phyloP scores from a whole-genome alignment of 2,113 vertebrate species.

The Verasper variegatus region DNA sequence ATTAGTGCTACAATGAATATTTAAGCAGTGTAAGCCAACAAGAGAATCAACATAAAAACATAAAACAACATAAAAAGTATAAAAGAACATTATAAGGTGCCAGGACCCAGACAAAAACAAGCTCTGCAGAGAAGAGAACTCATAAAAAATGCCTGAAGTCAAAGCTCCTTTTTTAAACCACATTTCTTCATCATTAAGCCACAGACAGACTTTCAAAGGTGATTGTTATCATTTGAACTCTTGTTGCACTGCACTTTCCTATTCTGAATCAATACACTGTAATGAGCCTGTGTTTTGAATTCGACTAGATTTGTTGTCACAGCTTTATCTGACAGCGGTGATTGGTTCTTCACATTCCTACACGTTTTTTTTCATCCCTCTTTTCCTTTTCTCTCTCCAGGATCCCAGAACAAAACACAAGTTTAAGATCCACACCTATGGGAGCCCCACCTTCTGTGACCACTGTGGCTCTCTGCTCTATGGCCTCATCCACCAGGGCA shows the following conservation, averaged over 20 bases:
- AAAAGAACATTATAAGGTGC: not conserved
- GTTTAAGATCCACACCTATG: slow-evolving; percentile 97
- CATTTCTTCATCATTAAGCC: not conserved
- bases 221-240: not conserved
- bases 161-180: not conserved
- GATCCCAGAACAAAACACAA: slow-evolving; percentile 98
- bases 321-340: not conserved
- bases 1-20: not conserved
- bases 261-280: not conserved
- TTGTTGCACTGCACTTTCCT: not conserved
- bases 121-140: not conserved
- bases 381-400: slow-evolving; percentile 69
- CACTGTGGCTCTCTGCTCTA: slow-evolving; percentile 96
- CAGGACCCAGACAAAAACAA: not conserved
- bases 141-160: not conserved
- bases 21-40: not conserved
- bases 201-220: not conserved
- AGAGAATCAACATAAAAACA: not conserved
- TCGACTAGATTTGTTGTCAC: not conserved
- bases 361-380: not conserved
- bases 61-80: not conserved
- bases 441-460: slow-evolving; percentile 96
- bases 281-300: not conserved
- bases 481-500: slow-evolving; percentile 96
- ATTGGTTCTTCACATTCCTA: not conserved